Base-by-base conservation (phyloP, 2,888 invertebrate species). In the Phortica okadai region DNA sequence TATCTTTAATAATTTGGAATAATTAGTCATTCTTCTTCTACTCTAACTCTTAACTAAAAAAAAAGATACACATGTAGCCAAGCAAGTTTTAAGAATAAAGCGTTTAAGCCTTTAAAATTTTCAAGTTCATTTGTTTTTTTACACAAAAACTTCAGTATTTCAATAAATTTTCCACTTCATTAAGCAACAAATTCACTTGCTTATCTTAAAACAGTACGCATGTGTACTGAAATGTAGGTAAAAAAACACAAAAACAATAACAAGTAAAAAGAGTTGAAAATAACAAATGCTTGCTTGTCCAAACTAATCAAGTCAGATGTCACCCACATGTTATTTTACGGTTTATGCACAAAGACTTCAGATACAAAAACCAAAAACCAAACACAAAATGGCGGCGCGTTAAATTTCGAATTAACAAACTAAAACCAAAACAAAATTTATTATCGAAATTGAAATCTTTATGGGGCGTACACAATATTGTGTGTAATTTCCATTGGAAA, bases 271-370 rank as follows among this genome's bases (percentile, higher is more conserved):
- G 5, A 6, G 25, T 25, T 2, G 62, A 6, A 62, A 59, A n/a
- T 3, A 59, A 16, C 8, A 16, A 59, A 25, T 1, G 21, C 21
- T 21, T 7, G 62, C 25, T 62, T 62, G 62, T 62, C 25, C 8
- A 62, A 25, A 62, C 25, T 16, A 75, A 54, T 45, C 67, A 62
- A 72, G 64, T 75, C 78, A 78, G 73, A 74, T 67, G 67, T 42
- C 67, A 33, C 44, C 74, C 85, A 84, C 75, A 83, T 85, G 85
- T 78, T 72, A 74, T 66, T 50, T 11, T 6, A 7, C 25, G 21
- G 5, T 25, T 72, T 54, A 11, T 50, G 25, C 45, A 42, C 42
- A 16, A n/a, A 69, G 73, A 67, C 70, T 76, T 76, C 72, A 74
- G 72, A 56, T 81, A 79, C 73, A 66, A 74, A 70, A 82, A 78